These are phyloP conservation scores for Cotesia chilonis DNA, from an alignment of 1,140 invertebrate species.

Conservation along the genomic window DNA sequence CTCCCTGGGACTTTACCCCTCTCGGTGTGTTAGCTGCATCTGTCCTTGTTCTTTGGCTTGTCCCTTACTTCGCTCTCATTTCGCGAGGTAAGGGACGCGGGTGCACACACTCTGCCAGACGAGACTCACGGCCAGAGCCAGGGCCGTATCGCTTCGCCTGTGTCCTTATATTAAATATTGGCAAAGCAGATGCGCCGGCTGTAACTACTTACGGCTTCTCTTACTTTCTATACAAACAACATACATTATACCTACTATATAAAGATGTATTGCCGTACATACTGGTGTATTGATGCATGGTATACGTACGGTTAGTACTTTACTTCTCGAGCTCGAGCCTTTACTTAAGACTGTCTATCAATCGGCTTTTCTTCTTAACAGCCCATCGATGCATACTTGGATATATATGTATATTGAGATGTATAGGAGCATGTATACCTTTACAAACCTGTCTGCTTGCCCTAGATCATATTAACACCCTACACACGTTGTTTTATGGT, in stretches of 20 bases:
- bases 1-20: slow-evolving; percentile 60
- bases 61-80: slow-evolving; percentile 55
- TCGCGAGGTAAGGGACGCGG: slow-evolving; percentile 60
- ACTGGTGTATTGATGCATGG: not conserved
- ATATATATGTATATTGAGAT: no score
- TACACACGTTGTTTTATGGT: not conserved
- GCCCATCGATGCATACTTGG: no score
- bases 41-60: slow-evolving; percentile 66
- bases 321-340: not conserved
- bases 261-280: not conserved
- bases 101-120: slow-evolving; percentile 59
- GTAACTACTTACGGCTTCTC: slow-evolving; percentile 25
- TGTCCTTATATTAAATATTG: slow-evolving; percentile 10
- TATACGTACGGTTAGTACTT: no score
- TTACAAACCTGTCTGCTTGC: not conserved
- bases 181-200: slow-evolving; percentile 18
- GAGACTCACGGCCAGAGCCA: slow-evolving; percentile 57
- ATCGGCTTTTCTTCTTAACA: not conserved
- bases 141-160: slow-evolving; percentile 45
- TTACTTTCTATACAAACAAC: slow-evolving; percentile 1
- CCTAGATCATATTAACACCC: slow-evolving; percentile 11
- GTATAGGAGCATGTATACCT: no score
- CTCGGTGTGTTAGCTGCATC: slow-evolving; percentile 45
- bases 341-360: slow-evolving; percentile 5
- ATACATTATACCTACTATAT: no score